These are phyloP conservation scores for Olivierus martensii DNA, from an alignment of 1,140 invertebrate species.

Conservation along the genomic window DNA sequence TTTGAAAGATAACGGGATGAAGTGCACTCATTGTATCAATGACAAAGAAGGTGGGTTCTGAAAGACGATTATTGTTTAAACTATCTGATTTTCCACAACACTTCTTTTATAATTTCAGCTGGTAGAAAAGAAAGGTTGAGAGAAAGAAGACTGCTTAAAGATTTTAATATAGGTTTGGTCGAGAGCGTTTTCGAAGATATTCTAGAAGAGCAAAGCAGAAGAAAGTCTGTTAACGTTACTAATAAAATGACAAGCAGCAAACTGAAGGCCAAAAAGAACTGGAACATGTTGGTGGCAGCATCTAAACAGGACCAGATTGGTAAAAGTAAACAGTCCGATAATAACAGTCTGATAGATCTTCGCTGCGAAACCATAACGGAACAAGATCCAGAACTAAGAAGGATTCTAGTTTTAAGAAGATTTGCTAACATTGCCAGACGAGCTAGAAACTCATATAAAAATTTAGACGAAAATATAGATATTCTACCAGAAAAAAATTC, in stretches of 20 bases:
- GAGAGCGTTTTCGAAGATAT: conserved; percentile 31
- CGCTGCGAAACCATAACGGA: conserved; percentile 9
- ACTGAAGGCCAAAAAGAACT: conserved; percentile 47
- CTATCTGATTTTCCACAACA: too few species aligned
- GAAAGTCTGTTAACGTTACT: conserved; percentile 6
- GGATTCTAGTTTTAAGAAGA: neutral
- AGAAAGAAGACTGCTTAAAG: conserved; percentile 69
- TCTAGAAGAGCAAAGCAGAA: conserved; percentile 2
- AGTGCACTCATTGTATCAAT: conserved; percentile 16
- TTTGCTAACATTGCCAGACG: conserved; percentile 5
- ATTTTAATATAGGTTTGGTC: conserved; percentile 75
- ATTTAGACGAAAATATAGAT: too few species aligned
- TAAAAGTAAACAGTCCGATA: neutral
- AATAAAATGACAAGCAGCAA: conserved; percentile 3
- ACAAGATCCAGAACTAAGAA: conserved; percentile 1
- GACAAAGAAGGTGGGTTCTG: too few species aligned
- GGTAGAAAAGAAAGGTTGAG: conserved; percentile 71
- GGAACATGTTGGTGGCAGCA: conserved; percentile 55
- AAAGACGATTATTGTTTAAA: too few species aligned
- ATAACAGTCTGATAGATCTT: conserved; percentile 7
- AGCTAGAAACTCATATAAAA: too few species aligned
- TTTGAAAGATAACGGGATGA: conserved; percentile 63
- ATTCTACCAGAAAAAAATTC: too few species aligned
- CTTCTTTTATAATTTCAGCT: conserved; percentile 34
- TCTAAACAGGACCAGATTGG: conserved; percentile 10